A percentile compares a stretch with the other conserved stretches of the same genome.
phyloP scores from a whole-genome alignment of 1,140 invertebrate genomes.

The Zaprionus davidi region DNA sequence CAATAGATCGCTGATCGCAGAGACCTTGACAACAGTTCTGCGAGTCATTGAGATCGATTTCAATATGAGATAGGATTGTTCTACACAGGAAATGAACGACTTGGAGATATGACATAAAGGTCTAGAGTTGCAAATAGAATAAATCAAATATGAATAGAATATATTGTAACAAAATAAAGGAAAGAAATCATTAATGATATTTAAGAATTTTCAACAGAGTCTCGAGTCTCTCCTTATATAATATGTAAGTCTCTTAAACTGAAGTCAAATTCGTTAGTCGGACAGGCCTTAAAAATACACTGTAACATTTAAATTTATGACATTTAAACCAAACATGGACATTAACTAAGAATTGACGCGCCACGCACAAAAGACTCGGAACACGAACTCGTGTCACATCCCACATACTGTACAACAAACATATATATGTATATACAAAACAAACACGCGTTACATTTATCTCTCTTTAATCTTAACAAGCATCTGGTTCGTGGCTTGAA shows the following conservation, averaged over 20 bases:
- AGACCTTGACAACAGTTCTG: conserved; percentile 16
- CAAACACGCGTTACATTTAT: neutral
- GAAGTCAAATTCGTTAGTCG: neutral
- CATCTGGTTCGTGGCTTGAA: conserved; percentile 23
- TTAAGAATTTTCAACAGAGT: neutral
- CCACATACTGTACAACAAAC: neutral
- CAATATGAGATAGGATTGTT: neutral
- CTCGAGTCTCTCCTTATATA: neutral
- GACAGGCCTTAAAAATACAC: neutral
- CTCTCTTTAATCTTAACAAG: conserved; percentile 30
- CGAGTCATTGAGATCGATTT: neutral
- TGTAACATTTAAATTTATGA: conserved; percentile 6
- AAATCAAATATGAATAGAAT: neutral
- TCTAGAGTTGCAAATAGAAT: neutral
- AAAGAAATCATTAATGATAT: neutral
- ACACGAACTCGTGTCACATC: conserved; percentile 19
- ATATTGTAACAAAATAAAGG: neutral
- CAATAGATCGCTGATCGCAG: conserved; percentile 6
- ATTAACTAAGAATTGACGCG: conserved; percentile 8
- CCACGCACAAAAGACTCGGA: conserved; percentile 30
- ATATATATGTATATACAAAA: neutral
- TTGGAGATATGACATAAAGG: neutral
- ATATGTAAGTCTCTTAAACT: neutral
- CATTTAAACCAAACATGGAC: conserved; percentile 1
- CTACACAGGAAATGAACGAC: neutral